These are phyloP conservation scores for Marisa cornuarietis DNA, from an alignment of 1,140 invertebrate species.

Conservation along the genomic window DNA sequence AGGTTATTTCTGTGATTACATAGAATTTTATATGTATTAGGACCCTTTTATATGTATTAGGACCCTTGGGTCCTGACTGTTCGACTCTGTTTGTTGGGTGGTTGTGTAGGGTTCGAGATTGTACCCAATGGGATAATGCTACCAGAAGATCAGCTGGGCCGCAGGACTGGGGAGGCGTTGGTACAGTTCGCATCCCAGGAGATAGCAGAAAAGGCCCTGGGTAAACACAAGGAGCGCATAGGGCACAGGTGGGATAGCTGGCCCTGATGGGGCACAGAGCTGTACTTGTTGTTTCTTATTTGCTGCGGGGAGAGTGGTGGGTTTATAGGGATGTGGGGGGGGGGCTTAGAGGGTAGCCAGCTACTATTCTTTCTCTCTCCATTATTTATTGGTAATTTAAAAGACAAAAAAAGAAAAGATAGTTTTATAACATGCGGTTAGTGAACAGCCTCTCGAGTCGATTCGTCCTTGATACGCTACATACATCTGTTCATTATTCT, in stretches of 20 bases:
- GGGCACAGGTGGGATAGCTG: conserved; percentile 92
- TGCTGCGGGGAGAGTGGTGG: conserved; percentile 18
- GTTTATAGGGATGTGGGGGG: conserved; percentile 5
- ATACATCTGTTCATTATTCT: no score
- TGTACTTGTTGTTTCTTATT: conserved; percentile 16
- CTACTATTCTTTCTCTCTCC: no score
- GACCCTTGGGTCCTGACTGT: conserved; percentile 23
- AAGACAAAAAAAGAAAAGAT: no score
- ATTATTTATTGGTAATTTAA: no score
- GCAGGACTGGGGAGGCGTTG: conserved; percentile 96
- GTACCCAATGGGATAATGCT: conserved; percentile 94
- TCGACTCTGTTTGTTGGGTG: conserved; percentile 47
- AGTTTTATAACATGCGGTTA: no score
- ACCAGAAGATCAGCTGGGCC: conserved; percentile 92
- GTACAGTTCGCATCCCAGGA: conserved; percentile 96
- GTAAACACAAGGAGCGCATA: conserved; percentile 98
- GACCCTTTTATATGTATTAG: no score
- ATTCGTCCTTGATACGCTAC: no score
- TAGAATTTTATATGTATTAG: no score
- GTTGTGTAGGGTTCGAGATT: conserved; percentile 86
- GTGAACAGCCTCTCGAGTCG: no score
- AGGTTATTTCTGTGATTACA: no score
- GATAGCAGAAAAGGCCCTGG: conserved; percentile 93
- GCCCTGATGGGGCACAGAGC: conserved; percentile 26
- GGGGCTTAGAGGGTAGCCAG: neutral